Evolutionary conservation across 2,113 vertebrate species (phyloP).

Genomic region (Tupaia tana): DNA sequence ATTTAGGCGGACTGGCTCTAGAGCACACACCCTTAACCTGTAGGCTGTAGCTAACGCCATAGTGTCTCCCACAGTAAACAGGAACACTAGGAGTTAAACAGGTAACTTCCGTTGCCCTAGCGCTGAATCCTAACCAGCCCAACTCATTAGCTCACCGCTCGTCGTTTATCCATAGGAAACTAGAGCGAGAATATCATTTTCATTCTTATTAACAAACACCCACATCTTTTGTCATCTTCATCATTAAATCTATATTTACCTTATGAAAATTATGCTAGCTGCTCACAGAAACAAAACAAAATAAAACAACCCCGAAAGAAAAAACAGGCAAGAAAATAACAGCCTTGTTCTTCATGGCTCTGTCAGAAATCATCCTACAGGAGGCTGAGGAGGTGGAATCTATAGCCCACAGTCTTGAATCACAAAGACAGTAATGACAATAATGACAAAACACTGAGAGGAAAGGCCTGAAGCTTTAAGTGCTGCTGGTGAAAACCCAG

Average conservation of each 20-base stretch:
- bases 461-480: background rate
- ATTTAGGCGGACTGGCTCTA: background rate
- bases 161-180: constrained; percentile 5
- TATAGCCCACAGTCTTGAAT: background rate
- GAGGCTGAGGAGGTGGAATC: constrained; percentile 1
- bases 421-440: constrained; percentile 32
- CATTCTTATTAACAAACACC: constrained; percentile 39
- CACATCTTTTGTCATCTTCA: constrained; percentile 21
- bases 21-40: no score
- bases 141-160: background rate
- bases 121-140: background rate
- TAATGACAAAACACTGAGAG: constrained; percentile 40
- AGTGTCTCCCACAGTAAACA: background rate
- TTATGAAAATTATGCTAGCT: background rate
- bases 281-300: constrained; percentile 59
- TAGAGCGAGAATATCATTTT: constrained; percentile 27
- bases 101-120: background rate
- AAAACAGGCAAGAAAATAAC: background rate
- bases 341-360: background rate
- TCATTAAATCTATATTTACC: constrained; percentile 59
- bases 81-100: background rate
- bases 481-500: background rate
- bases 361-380: constrained; percentile 39
- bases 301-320: background rate
- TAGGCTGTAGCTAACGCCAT: background rate